phyloP scores from a whole-genome alignment of 1,140 invertebrate species.

The Paracyclopina nana region DNA sequence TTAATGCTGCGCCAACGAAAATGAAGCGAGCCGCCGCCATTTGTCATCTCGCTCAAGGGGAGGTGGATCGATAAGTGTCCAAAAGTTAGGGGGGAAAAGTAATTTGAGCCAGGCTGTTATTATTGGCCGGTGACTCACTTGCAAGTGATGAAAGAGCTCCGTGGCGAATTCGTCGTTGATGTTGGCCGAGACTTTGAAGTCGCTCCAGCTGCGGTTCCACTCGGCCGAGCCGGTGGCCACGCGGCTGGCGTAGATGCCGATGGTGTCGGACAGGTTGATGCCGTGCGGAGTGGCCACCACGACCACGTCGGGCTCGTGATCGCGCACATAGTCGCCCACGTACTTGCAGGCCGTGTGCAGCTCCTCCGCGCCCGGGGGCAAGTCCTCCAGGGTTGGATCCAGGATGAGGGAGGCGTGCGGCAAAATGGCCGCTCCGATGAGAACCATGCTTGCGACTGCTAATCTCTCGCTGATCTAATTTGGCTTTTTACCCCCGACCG shows the following conservation, averaged over 20 bases:
- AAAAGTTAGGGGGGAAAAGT: too few species aligned
- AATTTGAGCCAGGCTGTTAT: too few species aligned
- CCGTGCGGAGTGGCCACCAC: slow-evolving; percentile 11
- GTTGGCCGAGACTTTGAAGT: slow-evolving; percentile 9
- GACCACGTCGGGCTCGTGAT: slow-evolving; percentile 11
- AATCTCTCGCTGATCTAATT: too few species aligned
- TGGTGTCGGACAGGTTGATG: slow-evolving; percentile 8
- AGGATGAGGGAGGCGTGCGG: slow-evolving; percentile 11
- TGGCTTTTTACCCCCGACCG: too few species aligned
- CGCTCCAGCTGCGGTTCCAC: slow-evolving; percentile 8
- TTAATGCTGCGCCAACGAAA: too few species aligned
- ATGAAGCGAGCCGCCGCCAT: too few species aligned
- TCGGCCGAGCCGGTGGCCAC: slow-evolving; percentile 5
- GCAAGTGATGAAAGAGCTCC: slow-evolving; percentile 8
- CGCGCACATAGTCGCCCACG: slow-evolving; percentile 12
- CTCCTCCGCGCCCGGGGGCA: slow-evolving; percentile 11
- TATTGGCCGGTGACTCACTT: too few species aligned
- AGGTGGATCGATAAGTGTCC: too few species aligned
- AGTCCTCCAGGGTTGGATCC: slow-evolving; percentile 8
- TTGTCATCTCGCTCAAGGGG: too few species aligned
- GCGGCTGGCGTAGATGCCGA: slow-evolving; percentile 8
- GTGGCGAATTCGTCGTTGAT: slow-evolving; percentile 9
- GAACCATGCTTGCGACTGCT: background rate
- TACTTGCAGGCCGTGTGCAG: slow-evolving; percentile 11
- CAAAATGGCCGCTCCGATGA: slow-evolving; percentile 9